Conservation (phyloP, 2,888 invertebrate genomes). For the Netelia inedita region DNA sequence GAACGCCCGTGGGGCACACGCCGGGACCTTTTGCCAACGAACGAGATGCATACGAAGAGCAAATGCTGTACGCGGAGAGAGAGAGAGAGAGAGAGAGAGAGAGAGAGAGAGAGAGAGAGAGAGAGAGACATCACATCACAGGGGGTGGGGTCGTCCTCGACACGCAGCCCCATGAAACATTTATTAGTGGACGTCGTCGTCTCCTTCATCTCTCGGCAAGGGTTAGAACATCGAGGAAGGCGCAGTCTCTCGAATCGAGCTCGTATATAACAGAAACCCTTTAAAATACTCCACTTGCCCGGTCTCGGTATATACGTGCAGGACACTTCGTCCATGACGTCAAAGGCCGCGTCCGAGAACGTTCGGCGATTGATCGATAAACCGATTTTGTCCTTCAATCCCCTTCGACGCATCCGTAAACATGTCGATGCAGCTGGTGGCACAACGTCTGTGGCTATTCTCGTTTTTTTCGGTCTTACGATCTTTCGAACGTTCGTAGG, state of each 20-base stretch:
- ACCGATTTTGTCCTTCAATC: not conserved
- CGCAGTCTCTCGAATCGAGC: not conserved
- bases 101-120: not conserved
- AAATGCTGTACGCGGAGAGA: not conserved
- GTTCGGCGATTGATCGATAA: conserved; percentile 25
- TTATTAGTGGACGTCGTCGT: conserved; percentile 74
- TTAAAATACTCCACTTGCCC: conserved; percentile 5
- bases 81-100: conserved; percentile 6
- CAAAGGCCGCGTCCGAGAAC: not conserved
- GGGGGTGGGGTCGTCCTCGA: conserved; percentile 54
- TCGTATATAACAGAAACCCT: conserved; percentile 4
- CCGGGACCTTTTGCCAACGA: conserved; percentile 57
- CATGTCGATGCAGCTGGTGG: not conserved
- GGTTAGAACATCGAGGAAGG: conserved; percentile 72
- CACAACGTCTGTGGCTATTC: not conserved
- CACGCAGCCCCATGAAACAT: conserved; percentile 73
- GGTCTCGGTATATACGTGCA: not conserved
- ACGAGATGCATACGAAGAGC: conserved; percentile 64
- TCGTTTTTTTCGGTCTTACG: not conserved
- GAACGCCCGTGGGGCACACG: conserved; percentile 70
- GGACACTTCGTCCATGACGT: not conserved
- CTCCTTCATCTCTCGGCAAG: conserved; percentile 51
- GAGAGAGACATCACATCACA: conserved; percentile 37
- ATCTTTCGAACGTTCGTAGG: not conserved
- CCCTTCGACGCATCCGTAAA: not conserved